Conservation (phyloP, 2,888 invertebrate genomes). For the Liopterus haemorrhoidalis region DNA sequence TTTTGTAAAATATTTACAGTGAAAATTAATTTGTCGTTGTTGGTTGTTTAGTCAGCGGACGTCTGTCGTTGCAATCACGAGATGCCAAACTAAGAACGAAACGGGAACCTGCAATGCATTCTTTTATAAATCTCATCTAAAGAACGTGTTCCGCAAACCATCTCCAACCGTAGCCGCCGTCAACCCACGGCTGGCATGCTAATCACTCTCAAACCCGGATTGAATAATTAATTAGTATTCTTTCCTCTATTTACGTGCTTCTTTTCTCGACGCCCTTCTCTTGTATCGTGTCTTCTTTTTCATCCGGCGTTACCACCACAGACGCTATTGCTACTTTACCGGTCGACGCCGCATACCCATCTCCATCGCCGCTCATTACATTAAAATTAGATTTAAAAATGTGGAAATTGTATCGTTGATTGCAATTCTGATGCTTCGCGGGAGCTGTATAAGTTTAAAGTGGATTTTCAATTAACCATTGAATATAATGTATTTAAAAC, state of each 20-base stretch:
- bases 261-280: constrained; percentile 40
- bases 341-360: constrained; percentile 21
- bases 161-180: constrained; percentile 1
- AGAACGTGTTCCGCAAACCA: not conserved
- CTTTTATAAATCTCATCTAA: constrained; percentile 31
- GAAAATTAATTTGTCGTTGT: constrained; percentile 3
- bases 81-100: constrained; percentile 6
- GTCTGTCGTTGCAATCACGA: not conserved
- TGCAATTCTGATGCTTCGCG: constrained; percentile 41
- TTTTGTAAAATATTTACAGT: no score
- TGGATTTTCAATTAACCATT: constrained; percentile 48
- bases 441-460: constrained; percentile 41
- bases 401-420: constrained; percentile 49
- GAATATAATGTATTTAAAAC: constrained; percentile 33
- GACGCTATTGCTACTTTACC: constrained; percentile 20
- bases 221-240: constrained; percentile 59
- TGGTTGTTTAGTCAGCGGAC: not conserved
- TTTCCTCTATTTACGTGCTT: constrained; percentile 48
- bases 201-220: constrained; percentile 53
- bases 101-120: constrained; percentile 15
- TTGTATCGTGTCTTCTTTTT: constrained; percentile 33
- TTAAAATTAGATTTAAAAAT: constrained; percentile 49
- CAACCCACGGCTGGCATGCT: constrained; percentile 44
- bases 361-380: constrained; percentile 40
- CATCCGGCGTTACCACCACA: no score